A percentile compares a stretch with the other conserved stretches of the same genome.
Evolutionary conservation across 2,113 vertebrate species (phyloP).

Genomic region (Ochotona princeps): DNA sequence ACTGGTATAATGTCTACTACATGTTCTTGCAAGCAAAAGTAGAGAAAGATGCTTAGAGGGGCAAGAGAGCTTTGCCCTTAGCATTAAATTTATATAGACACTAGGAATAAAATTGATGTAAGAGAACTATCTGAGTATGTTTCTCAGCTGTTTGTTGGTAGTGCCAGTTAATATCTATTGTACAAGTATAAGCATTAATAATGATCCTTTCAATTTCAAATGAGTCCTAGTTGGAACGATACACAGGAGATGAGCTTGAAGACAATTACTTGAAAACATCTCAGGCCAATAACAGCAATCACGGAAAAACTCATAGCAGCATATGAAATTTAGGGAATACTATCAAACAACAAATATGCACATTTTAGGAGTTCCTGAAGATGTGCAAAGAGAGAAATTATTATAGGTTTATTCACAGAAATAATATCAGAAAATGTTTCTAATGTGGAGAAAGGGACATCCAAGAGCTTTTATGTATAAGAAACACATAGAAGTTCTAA

Average conservation of each 20-base stretch:
- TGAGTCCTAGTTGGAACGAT: not conserved
- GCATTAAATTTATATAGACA: not conserved
- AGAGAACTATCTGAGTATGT: fast-evolving
- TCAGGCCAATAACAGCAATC: too few species aligned
- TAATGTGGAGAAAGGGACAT: too few species aligned
- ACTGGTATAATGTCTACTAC: not conserved
- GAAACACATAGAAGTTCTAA: too few species aligned
- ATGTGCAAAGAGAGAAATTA: too few species aligned
- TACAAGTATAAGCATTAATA: not conserved
- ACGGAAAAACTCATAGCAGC: too few species aligned
- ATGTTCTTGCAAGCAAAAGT: not conserved
- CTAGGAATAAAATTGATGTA: not conserved
- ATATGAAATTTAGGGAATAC: too few species aligned
- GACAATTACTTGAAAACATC: too few species aligned
- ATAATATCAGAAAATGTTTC: too few species aligned
- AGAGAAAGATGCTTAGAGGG: not conserved
- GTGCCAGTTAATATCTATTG: not conserved
- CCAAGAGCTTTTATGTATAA: too few species aligned
- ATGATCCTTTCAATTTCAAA: not conserved
- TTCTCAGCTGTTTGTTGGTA: not conserved
- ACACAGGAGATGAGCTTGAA: not conserved
- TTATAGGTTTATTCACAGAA: too few species aligned
- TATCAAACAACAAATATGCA: too few species aligned
- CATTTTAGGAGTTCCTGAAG: too few species aligned
- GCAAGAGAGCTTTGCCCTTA: not conserved